phyloP scores from a whole-genome alignment of 2,888 invertebrate species.

The Altica lythri region DNA sequence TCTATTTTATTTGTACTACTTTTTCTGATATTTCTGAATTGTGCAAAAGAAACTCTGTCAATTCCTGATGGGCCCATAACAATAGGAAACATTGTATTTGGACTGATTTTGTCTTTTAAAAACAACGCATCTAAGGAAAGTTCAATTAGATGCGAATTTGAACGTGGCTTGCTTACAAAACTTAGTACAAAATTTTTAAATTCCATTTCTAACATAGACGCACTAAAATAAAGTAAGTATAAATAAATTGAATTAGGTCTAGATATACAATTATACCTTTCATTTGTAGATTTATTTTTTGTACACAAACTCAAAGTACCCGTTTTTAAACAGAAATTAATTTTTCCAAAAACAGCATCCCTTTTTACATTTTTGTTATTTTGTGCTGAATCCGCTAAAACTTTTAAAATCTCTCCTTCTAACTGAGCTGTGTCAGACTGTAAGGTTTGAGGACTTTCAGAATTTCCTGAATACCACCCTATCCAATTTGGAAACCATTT shows the following conservation, averaged over 20 bases:
- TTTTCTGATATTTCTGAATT: slow-evolving; percentile 42
- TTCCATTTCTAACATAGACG: slow-evolving; percentile 73
- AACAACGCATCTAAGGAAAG: slow-evolving; percentile 80
- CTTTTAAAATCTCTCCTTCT: slow-evolving; percentile 84
- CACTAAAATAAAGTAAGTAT: slow-evolving; percentile 42
- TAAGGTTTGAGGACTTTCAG: slow-evolving; percentile 35
- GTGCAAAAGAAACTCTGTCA: slow-evolving; percentile 43
- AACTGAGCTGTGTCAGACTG: slow-evolving; percentile 54
- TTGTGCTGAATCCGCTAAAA: slow-evolving; percentile 81
- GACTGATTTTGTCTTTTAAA: slow-evolving; percentile 79
- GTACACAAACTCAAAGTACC: slow-evolving; percentile 69
- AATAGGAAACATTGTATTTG: slow-evolving; percentile 78
- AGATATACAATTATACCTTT: slow-evolving; percentile 41
- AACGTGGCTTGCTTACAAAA: slow-evolving; percentile 84
- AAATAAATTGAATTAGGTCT: too few relatives aligned
- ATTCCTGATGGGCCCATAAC: slow-evolving; percentile 78
- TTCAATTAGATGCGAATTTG: slow-evolving; percentile 80
- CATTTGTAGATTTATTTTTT: slow-evolving; percentile 45
- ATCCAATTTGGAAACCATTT: slow-evolving; percentile 95
- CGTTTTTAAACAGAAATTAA: slow-evolving; percentile 81
- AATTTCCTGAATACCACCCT: slow-evolving; percentile 74
- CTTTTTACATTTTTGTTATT: slow-evolving; percentile 83
- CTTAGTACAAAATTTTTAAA: slow-evolving; percentile 77
- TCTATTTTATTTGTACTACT: slow-evolving; percentile 43
- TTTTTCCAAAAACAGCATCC: slow-evolving; percentile 87